Evolutionary conservation across 2,797 vertebrate species (phyloP).

Genomic region (Alectoris magna): DNA sequence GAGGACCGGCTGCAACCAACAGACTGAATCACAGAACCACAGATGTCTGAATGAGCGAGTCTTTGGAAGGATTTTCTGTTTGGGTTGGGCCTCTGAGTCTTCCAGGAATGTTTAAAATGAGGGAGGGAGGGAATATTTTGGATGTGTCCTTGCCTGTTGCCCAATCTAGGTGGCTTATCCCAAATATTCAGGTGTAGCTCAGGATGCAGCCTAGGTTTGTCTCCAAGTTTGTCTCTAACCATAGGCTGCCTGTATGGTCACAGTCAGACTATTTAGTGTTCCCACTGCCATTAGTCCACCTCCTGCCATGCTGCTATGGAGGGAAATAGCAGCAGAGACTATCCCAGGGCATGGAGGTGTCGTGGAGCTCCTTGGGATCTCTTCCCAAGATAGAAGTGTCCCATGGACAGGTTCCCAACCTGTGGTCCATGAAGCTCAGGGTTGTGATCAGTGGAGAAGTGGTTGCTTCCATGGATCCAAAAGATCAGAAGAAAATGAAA

Average conservation of each 20-base stretch:
- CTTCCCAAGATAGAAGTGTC: not conserved
- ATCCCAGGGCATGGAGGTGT: not conserved
- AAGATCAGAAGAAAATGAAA: not conserved
- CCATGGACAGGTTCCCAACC: not conserved
- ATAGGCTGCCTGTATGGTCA: not conserved
- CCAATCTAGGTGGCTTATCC: not conserved
- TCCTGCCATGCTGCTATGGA: not conserved
- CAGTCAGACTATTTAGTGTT: not conserved
- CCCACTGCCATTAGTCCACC: not conserved
- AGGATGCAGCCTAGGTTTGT: not conserved
- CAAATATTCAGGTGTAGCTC: not conserved
- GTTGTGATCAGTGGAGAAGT: not conserved
- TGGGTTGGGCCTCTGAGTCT: not conserved
- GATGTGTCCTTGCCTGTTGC: not conserved
- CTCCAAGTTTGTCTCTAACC: not conserved
- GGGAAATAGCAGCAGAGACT: not conserved
- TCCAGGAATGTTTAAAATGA: not conserved
- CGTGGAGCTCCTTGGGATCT: not conserved
- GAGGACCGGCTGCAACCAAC: not conserved
- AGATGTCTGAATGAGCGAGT: not conserved
- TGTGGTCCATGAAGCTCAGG: not conserved
- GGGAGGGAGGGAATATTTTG: not conserved
- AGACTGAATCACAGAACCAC: not conserved
- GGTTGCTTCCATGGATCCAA: not conserved
- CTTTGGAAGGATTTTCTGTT: not conserved